These are phyloP conservation scores for Andrena bicolor DNA, from an alignment of 2,888 invertebrate species.

Conservation along the genomic window DNA sequence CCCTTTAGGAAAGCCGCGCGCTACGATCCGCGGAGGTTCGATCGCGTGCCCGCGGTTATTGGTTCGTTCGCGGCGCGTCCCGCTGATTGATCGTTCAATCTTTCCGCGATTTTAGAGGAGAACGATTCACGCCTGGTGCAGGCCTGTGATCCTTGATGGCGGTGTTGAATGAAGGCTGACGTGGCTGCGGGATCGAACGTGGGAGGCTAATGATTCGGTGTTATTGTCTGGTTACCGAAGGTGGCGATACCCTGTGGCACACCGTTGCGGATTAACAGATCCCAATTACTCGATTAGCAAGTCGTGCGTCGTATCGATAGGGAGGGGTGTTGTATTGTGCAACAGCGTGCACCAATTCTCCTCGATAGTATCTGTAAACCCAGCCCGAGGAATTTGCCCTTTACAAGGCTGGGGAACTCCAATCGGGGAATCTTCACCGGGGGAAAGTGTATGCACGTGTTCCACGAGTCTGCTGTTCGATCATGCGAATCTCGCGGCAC, in stretches of 20 bases:
- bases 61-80: neutral
- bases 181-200: neutral
- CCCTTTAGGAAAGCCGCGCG: slow-evolving; percentile 55
- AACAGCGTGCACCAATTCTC: slow-evolving; percentile 30
- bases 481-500: neutral
- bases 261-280: too few species aligned
- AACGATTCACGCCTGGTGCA: neutral
- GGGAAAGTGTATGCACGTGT: slow-evolving; percentile 7
- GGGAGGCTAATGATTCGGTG: neutral
- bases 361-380: slow-evolving; percentile 31
- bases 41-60: slow-evolving; percentile 1
- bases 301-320: too few species aligned
- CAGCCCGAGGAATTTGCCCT: slow-evolving; percentile 65
- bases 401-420: slow-evolving; percentile 41
- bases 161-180: neutral
- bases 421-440: neutral
- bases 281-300: too few species aligned
- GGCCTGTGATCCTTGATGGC: neutral
- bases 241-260: neutral
- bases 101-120: neutral
- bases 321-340: slow-evolving; percentile 16
- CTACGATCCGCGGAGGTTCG: neutral
- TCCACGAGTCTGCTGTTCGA: slow-evolving; percentile 20
- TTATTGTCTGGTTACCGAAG: neutral
- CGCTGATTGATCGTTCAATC: neutral